Conservation (phyloP, 1,140 invertebrate species). For the Brachionus manjavacas region DNA sequence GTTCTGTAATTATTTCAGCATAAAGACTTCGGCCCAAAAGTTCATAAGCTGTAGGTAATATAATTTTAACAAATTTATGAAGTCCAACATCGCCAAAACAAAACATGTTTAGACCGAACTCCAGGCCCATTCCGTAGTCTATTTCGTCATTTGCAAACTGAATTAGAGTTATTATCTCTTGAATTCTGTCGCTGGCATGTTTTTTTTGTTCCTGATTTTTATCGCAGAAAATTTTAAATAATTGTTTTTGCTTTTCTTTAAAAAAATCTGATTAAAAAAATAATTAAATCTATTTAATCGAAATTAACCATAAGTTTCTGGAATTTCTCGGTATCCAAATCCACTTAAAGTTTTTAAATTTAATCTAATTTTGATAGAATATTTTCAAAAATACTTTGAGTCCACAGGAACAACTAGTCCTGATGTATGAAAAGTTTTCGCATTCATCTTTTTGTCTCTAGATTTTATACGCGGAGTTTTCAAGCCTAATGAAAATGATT, state of each 20-base stretch:
- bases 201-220: background rate
- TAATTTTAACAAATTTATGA: slow-evolving; percentile 64
- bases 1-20: slow-evolving; percentile 67
- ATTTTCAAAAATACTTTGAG: slow-evolving; percentile 64
- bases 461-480: slow-evolving; percentile 63
- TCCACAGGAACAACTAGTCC: slow-evolving; percentile 83
- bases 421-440: slow-evolving; percentile 74
- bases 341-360: slow-evolving; percentile 46
- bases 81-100: slow-evolving; percentile 67
- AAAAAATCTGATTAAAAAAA: background rate
- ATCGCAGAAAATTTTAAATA: slow-evolving; percentile 12
- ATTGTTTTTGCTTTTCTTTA: slow-evolving; percentile 23
- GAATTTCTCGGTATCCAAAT: slow-evolving; percentile 72
- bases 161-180: slow-evolving; percentile 69
- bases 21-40: slow-evolving; percentile 70
- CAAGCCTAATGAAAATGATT: slow-evolving; percentile 61
- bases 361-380: background rate
- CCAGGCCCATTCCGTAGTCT: slow-evolving; percentile 83
- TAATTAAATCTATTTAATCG: background rate
- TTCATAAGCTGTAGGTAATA: slow-evolving; percentile 72
- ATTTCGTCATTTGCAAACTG: slow-evolving; percentile 86
- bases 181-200: background rate
- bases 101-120: slow-evolving; percentile 79
- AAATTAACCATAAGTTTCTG: slow-evolving; percentile 67
- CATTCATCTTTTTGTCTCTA: slow-evolving; percentile 63